Percentiles rank a stretch among this genome's conserved stretches.
Evolutionary conservation across 2,797 vertebrate species (phyloP).

Genomic region (Acanthurus tractus): DNA sequence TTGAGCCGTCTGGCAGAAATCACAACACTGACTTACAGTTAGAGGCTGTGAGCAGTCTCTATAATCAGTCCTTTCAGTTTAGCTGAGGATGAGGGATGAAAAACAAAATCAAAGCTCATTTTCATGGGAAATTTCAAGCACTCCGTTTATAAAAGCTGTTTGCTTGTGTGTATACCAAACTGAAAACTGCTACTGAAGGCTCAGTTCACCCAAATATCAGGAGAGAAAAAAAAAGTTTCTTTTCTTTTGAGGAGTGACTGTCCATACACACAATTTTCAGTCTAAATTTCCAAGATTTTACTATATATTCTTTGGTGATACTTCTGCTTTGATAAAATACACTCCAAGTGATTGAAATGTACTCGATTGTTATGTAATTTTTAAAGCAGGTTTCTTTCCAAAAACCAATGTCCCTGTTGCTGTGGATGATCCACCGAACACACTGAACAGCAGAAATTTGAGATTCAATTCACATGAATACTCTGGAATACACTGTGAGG

Average conservation of each 20-base stretch:
- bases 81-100: constrained; percentile 31
- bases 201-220: background rate
- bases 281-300: background rate
- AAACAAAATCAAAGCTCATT: constrained; percentile 3
- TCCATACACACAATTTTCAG: background rate
- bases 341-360: background rate
- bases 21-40: constrained; percentile 6
- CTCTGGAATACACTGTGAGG: background rate
- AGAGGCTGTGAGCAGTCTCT: background rate
- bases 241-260: background rate
- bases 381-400: background rate
- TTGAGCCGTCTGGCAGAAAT: constrained; percentile 20
- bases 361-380: background rate
- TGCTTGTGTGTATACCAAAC: background rate
- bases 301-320: background rate
- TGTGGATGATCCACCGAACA: background rate
- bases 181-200: background rate
- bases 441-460: background rate
- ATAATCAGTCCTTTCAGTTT: constrained; percentile 5
- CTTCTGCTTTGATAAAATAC: background rate
- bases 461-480: background rate
- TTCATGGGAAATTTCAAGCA: background rate
- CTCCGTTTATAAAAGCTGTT: background rate
- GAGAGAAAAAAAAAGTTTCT: background rate
- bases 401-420: background rate